Evolutionary conservation across 2,113 vertebrate species (phyloP), one percentile per base, ranked within the genome.

Genomic region (Ia io): DNA sequence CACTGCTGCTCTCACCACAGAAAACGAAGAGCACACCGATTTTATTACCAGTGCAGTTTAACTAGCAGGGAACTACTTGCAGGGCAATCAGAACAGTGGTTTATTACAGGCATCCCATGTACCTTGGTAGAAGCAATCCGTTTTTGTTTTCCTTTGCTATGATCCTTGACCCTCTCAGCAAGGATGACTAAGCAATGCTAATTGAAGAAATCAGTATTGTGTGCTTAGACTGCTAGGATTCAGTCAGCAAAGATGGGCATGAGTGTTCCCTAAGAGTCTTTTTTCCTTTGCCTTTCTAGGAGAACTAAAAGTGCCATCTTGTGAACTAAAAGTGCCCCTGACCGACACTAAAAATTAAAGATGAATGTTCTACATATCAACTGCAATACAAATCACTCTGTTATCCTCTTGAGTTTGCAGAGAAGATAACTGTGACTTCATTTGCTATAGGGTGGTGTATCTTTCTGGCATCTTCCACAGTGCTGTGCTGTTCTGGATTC

Each of bases 401-500:
- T 74, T 97, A 96, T 96, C 95, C 3, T 91, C 63, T 67, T 17
- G 97, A 95, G 91, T 94, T 97, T 93, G 90, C 84, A 84, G 88
- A 84, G 94, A 69, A 96, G 98, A 95, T 95, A 97, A 96, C 95
- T 98, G 91, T 96, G 95, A 91, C 91, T 98, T 97, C 93, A 35
- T 95, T 96, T 97, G 96, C 97, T 95, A 87, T 61, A 78, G 95
- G 93, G 93, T 82, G 90, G 93, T 98, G 86, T 1, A 90, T 96
- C 97, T 90, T 97, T 96, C 94, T 98, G 98, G 98, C 98, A 95
- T 97, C 97, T 96, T 97, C 96, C 83, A 30, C 87, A 80, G 32
- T 9, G 77, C 88, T 96, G 71, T 71, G 84, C 84, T 88, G 14
- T 2, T 83, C 96, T 98, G 98, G 98, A 97, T 59, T 94, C 63